phyloP scores from a whole-genome alignment of 1,140 invertebrate genomes.

The Heterodera schachtii region DNA sequence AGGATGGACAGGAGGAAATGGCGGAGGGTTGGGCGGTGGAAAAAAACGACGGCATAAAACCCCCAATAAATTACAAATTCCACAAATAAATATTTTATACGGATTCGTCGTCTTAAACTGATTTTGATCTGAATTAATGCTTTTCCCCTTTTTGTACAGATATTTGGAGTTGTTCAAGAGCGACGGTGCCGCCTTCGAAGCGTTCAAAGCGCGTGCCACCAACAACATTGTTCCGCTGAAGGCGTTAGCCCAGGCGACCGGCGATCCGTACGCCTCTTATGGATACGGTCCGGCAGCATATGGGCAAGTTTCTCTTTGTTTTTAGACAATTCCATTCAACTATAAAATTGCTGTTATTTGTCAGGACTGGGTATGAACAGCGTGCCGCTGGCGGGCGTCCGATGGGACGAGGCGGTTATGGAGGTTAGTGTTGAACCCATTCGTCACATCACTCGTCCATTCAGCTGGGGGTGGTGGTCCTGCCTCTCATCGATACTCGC shows the following conservation, averaged over 20 bases:
- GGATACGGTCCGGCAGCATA: slow-evolving; percentile 26
- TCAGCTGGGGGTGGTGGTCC: background rate
- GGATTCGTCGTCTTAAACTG: no score
- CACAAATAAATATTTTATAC: no score
- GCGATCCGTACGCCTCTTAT: background rate
- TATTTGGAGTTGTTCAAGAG: slow-evolving; percentile 36
- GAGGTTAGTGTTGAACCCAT: background rate
- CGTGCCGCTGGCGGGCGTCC: slow-evolving; percentile 19
- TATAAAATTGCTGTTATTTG: background rate
- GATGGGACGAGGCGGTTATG: slow-evolving; percentile 22
- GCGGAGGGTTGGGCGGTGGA: background rate
- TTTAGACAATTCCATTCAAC: background rate
- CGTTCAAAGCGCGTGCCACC: slow-evolving; percentile 25
- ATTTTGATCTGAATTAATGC: no score
- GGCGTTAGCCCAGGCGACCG: background rate
- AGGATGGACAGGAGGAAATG: no score
- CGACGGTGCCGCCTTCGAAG: slow-evolving; percentile 34
- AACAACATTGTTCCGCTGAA: slow-evolving; percentile 38
- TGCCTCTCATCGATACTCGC: slow-evolving; percentile 23
- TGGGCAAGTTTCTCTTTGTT: slow-evolving; percentile 1
- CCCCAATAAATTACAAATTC: no score
- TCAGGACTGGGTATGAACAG: slow-evolving; percentile 25
- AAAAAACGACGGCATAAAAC: background rate
- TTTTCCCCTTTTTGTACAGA: slow-evolving; percentile 9
- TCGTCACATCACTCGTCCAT: no score